These are phyloP conservation scores for Nephrotoma flavescens DNA, from an alignment of 2,888 invertebrate genomes.

Conservation along the genomic window DNA sequence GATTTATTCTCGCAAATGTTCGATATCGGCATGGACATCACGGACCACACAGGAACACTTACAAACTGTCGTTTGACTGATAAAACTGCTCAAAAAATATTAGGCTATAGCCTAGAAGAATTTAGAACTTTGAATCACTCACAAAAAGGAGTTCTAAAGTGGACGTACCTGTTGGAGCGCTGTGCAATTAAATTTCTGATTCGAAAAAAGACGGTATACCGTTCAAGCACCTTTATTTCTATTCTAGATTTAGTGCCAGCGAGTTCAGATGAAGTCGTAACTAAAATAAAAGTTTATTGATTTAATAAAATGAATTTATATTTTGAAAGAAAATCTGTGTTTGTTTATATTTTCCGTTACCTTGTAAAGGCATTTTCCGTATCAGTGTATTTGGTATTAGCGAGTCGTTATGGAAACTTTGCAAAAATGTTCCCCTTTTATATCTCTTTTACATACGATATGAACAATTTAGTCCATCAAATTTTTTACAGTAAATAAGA, in stretches of 20 bases:
- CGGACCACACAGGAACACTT: constrained; percentile 56
- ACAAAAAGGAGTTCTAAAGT: constrained; percentile 41
- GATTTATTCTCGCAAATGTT: constrained; percentile 23
- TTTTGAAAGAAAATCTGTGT: background rate
- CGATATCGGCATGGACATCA: constrained; percentile 45
- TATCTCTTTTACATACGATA: background rate
- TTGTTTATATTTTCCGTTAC: background rate
- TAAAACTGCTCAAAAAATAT: constrained; percentile 40
- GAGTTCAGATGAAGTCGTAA: constrained; percentile 18
- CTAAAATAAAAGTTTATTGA: constrained; percentile 22
- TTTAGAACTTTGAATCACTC: constrained; percentile 37
- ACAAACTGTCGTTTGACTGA: constrained; percentile 40
- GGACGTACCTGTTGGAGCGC: constrained; percentile 48
- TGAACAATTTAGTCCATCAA: background rate
- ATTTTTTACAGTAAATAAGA: background rate
- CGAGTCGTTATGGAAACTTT: background rate
- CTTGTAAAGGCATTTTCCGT: background rate
- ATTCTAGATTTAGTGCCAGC: constrained; percentile 21
- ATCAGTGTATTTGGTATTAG: background rate
- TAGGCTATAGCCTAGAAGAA: constrained; percentile 38
- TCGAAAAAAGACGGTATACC: constrained; percentile 19
- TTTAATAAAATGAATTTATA: background rate
- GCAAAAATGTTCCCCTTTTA: background rate
- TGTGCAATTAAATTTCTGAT: constrained; percentile 37
- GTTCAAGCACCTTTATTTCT: constrained; percentile 17